Conservation (phyloP, 2,797 vertebrate species). For the Coendou prehensilis region DNA sequence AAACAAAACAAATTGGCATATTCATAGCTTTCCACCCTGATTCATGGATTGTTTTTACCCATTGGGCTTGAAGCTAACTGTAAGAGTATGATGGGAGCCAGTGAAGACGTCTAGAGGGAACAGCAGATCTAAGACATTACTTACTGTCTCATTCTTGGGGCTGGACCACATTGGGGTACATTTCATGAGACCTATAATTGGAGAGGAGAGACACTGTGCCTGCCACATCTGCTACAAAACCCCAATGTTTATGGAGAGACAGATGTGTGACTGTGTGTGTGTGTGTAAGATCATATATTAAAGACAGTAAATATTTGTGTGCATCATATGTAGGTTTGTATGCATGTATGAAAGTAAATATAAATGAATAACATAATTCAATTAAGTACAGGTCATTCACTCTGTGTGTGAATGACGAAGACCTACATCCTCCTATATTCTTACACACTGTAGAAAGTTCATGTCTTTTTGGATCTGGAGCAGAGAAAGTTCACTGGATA, state of each 20-base stretch:
- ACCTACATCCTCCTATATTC: not conserved
- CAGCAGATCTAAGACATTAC: not conserved
- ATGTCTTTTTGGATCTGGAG: conserved; percentile 1
- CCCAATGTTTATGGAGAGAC: not conserved
- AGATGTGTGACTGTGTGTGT: not conserved
- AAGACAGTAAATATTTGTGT: not conserved
- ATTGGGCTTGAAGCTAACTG: conserved; percentile 1
- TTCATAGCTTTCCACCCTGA: conserved; percentile 45
- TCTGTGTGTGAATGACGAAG: not conserved
- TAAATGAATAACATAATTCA: not conserved
- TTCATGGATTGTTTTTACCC: conserved; percentile 57
- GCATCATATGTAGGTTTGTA: not conserved
- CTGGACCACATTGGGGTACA: not conserved
- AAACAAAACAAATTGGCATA: conserved; percentile 7
- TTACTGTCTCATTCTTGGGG: not conserved
- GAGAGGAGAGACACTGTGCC: not conserved
- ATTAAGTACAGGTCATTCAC: not conserved
- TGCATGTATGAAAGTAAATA: conserved; percentile 11
- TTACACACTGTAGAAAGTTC: not conserved
- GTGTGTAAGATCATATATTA: not conserved
- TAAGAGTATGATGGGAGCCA: not conserved
- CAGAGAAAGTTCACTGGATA: conserved; percentile 31
- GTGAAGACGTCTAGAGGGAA: not conserved
- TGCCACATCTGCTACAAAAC: not conserved
- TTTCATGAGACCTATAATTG: not conserved